phyloP scores from a whole-genome alignment of 2,113 vertebrate species.

The Psittacara wagleri region DNA sequence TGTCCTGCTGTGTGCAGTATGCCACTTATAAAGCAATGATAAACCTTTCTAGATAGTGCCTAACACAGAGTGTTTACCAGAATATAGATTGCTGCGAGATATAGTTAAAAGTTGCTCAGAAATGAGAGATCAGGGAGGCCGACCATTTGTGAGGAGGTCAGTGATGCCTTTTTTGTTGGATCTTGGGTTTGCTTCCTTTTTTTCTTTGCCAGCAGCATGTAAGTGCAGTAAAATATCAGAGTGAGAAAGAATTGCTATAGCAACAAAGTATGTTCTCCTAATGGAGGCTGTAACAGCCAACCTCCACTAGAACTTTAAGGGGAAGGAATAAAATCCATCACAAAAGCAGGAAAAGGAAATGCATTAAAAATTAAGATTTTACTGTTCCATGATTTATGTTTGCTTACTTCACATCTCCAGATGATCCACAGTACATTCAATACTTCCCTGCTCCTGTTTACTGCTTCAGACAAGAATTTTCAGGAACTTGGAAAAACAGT shows the following conservation, averaged over 20 bases:
- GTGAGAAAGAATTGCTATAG: constrained; percentile 74
- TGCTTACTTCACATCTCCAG: not conserved
- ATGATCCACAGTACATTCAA: not conserved
- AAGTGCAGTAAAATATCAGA: constrained; percentile 71
- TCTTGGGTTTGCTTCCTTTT: not conserved
- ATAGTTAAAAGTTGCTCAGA: constrained; percentile 53
- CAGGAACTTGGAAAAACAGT: not conserved
- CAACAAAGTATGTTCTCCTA: constrained; percentile 75
- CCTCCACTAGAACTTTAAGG: constrained; percentile 29
- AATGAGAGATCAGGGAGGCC: constrained; percentile 32
- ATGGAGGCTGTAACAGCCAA: constrained; percentile 59
- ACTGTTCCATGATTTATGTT: not conserved
- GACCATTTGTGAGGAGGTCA: constrained; percentile 53
- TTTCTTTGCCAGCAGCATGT: constrained; percentile 25
- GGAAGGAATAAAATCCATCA: constrained; percentile 21
- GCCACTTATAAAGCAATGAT: constrained; percentile 9
- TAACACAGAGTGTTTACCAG: constrained; percentile 17
- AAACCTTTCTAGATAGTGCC: constrained; percentile 17
- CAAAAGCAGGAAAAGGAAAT: constrained; percentile 18
- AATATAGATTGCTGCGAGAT: constrained; percentile 20
- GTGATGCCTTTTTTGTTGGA: not conserved
- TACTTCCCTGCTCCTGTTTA: not conserved
- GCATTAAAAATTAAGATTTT: constrained; percentile 52
- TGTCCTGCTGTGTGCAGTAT: constrained; percentile 39
- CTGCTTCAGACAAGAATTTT: not conserved